These are phyloP conservation scores for Dicerorhinus sumatrensis DNA, from an alignment of 2,113 vertebrate genomes.

Conservation along the genomic window DNA sequence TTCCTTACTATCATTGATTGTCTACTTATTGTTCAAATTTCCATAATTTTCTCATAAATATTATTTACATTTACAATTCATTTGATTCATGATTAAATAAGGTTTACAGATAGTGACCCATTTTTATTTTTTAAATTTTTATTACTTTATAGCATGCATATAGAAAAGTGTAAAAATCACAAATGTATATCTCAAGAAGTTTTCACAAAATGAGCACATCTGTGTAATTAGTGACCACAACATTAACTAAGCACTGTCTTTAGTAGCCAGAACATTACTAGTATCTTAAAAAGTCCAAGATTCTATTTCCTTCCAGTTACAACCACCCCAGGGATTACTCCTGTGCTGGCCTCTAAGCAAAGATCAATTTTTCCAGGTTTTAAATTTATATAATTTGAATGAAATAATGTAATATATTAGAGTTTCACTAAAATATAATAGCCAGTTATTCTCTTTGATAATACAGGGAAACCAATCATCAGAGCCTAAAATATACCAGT, in stretches of 20 bases:
- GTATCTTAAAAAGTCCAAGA: not conserved
- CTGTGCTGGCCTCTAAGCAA: not conserved
- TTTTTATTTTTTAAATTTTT: not conserved
- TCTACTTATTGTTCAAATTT: not conserved
- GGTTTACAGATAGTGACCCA: not conserved
- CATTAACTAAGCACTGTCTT: not conserved
- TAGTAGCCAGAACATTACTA: not conserved
- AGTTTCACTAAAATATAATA: not conserved
- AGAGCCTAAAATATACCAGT: not conserved
- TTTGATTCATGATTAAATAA: not conserved
- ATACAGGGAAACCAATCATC: not conserved
- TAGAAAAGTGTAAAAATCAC: not conserved
- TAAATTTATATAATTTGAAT: not conserved
- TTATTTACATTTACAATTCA: conserved; percentile 13
- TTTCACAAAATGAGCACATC: not conserved
- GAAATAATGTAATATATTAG: not conserved
- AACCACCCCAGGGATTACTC: rapidly evolving
- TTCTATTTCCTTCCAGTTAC: not conserved
- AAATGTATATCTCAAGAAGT: not conserved
- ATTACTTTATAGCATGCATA: not conserved
- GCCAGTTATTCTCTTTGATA: not conserved
- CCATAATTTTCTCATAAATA: not conserved
- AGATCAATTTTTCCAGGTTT: not conserved
- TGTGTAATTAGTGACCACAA: not conserved
- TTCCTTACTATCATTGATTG: not conserved